Conservation (phyloP, 2,113 vertebrate genomes). For the Coturnix japonica region DNA sequence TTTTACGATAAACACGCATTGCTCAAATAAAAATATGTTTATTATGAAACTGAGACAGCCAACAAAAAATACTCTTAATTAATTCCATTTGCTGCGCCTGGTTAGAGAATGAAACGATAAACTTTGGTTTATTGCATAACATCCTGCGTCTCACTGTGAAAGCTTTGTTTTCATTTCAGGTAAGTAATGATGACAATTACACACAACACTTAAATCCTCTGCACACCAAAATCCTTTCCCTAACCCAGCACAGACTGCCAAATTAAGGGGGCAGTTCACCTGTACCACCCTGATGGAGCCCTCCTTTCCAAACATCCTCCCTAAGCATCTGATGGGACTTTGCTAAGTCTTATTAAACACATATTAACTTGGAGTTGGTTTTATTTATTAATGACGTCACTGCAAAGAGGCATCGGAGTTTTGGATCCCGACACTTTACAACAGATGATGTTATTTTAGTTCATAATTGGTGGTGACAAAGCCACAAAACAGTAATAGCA, state of each 20-base stretch:
- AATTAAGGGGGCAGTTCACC: not conserved
- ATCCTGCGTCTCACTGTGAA: conserved; percentile 28
- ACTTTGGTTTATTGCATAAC: conserved; percentile 46
- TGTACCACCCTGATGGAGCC: not conserved
- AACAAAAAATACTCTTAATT: conserved; percentile 63
- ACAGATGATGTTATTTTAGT: conserved; percentile 14
- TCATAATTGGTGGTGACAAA: conserved; percentile 55
- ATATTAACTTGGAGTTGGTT: conserved; percentile 17
- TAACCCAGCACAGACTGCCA: not conserved
- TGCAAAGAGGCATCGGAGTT: not conserved
- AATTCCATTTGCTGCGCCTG: conserved; percentile 60
- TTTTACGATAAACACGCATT: conserved; percentile 41
- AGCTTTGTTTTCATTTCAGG: conserved; percentile 38
- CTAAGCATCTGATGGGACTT: not conserved
- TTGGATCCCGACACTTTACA: not conserved
- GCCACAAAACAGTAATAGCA: conserved; percentile 17
- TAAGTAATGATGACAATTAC: conserved; percentile 30
- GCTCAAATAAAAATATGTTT: conserved; percentile 55
- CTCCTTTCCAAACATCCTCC: conserved; percentile 2
- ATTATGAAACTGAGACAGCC: conserved; percentile 42
- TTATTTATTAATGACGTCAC: conserved; percentile 20
- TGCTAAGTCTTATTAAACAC: not conserved
- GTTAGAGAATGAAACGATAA: conserved; percentile 61
- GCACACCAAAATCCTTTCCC: not conserved
- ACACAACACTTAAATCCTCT: conserved; percentile 20